These are phyloP conservation scores for Montifringilla adamsi DNA, from an alignment of 2,113 vertebrate species.

Conservation along the genomic window DNA sequence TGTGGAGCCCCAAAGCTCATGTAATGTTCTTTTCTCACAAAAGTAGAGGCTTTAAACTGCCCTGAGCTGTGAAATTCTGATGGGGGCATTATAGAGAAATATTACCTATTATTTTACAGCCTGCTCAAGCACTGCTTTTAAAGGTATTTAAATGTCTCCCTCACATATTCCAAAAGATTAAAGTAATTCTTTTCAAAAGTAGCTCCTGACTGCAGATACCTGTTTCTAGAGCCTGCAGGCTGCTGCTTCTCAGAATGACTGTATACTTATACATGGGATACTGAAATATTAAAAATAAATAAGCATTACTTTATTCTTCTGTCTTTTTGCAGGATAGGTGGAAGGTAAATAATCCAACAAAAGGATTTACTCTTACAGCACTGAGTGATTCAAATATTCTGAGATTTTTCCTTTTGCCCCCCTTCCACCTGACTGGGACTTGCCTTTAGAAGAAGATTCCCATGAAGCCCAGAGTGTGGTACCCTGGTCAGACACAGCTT, in stretches of 20 bases:
- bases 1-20: background rate
- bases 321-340: background rate
- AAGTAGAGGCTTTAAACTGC: background rate
- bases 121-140: background rate
- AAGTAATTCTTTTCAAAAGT: slow-evolving; percentile 24
- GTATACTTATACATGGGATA: background rate
- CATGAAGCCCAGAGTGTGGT: background rate
- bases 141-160: slow-evolving; percentile 12
- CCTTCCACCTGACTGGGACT: background rate
- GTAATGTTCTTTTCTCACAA: background rate
- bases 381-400: background rate
- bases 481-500: background rate
- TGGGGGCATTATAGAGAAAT: background rate
- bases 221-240: background rate
- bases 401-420: background rate
- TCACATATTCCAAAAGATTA: slow-evolving; percentile 4
- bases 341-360: background rate
- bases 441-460: background rate
- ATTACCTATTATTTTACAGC: background rate
- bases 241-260: background rate
- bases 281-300: slow-evolving; percentile 35
- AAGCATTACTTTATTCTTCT: background rate
- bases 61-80: slow-evolving; percentile 16
- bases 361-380: background rate
- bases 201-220: background rate